Base-by-base conservation (phyloP, 2,888 invertebrate species). In the Listrodromus nycthemerus region DNA sequence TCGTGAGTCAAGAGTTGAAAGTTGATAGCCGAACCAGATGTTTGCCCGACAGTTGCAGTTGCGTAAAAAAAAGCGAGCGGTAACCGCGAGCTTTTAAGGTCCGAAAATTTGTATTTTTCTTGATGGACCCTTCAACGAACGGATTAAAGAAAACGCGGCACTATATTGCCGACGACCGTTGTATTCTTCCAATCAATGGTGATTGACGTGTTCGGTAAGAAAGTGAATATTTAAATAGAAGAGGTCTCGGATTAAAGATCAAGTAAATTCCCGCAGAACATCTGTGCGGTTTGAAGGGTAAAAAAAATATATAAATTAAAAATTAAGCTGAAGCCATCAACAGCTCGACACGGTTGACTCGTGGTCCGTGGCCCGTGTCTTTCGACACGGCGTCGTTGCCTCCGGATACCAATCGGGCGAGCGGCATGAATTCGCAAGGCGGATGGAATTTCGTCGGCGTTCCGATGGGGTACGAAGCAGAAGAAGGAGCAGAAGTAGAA, bases 371-470 rank as follows among this genome's bases (percentile, higher is more conserved):
- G 16, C n/a, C n/a, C 50, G n/a, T n/a, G 50, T 16, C 50, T n/a
- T 16, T 50, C n/a, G 16, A n/a, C n/a, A 50, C 50, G n/a, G 6
- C 50, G 50, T n/a, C 1, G n/a, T n/a, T n/a, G 50, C n/a, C 50
- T 4, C 5, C 50, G 16, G 50, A 50, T n/a, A 30, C 48, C 27
- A 21, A 19, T 37, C 37, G 41, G 71, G 71, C 66, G 24, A 21
- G 77, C 58, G 50, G 67, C 66, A 73, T 48, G 71, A 82, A 61
- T 77, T 67, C 66, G 37, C 16, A 67, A 77, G 45, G 76, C 45
- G 58, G 55, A 65, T 81, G 61, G 50, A 27, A 67, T 82, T 69
- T 82, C 45, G 82, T 78, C 77, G 41, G 61, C 30, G 77, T 21
- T 70, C 71, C n/a, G 52, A 66, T 63, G 66, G 66, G 63, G 8